A percentile compares a stretch with the other conserved stretches of the same genome.
Evolutionary conservation across 2,797 vertebrate species (phyloP).

Genomic region (Pseudomugil tenellus): DNA sequence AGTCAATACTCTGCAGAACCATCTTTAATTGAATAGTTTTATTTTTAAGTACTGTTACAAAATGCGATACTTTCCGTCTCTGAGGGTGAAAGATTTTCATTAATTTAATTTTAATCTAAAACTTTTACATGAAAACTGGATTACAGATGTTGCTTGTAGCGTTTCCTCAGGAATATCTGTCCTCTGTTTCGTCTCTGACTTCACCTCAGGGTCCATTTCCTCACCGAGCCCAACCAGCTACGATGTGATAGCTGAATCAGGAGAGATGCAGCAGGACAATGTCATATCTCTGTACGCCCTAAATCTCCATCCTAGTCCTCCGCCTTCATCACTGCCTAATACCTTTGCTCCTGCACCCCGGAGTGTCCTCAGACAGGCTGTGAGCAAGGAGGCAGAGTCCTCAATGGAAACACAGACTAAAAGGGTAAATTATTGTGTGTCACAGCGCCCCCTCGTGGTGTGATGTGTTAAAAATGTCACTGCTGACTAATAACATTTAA

Average conservation of each 20-base stretch:
- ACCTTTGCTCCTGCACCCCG: conserved; percentile 28
- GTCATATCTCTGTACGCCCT: conserved; percentile 7
- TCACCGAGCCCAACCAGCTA: conserved; percentile 14
- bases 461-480: background rate
- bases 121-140: background rate
- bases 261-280: conserved; percentile 23
- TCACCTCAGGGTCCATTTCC: conserved; percentile 27
- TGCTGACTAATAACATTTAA: background rate
- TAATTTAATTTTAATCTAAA: background rate
- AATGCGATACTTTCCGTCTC: background rate
- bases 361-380: conserved; percentile 73
- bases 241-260: conserved; percentile 33
- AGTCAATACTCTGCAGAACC: background rate
- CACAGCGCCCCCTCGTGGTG: conserved; percentile 42
- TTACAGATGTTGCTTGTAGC: background rate
- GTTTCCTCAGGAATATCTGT: background rate
- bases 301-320: conserved; percentile 8
- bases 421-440: conserved; percentile 65
- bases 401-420: conserved; percentile 78
- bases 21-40: background rate
- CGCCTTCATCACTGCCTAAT: conserved; percentile 32
- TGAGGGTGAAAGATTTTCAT: background rate
- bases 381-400: conserved; percentile 72
- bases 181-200: conserved; percentile 15
- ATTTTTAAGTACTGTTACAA: background rate